phyloP scores from a whole-genome alignment of 1,140 invertebrate species.

The Drosophila ironensis region DNA sequence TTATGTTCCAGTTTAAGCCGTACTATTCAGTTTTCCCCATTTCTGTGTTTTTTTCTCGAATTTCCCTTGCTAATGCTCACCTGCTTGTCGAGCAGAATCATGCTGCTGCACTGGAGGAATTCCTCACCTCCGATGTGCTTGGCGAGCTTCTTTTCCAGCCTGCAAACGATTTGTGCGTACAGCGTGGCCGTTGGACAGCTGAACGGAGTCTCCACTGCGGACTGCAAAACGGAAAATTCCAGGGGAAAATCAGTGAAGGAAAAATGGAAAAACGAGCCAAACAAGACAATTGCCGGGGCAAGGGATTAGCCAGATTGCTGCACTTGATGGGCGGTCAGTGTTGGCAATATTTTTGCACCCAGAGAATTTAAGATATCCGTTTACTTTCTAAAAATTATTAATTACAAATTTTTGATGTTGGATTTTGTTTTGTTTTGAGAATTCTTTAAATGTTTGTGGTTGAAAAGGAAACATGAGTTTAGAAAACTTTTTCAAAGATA shows the following conservation, averaged over 20 bases:
- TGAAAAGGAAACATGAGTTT: no score
- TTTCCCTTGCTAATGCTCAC: slow-evolving; percentile 25
- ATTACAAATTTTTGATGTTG: no score
- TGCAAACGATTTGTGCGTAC: slow-evolving; percentile 80
- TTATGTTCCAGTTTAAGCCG: no score
- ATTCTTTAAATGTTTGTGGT: no score
- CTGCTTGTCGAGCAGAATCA: slow-evolving; percentile 75
- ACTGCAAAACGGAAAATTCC: not conserved
- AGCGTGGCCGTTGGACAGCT: slow-evolving; percentile 74
- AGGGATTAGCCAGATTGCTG: slow-evolving; percentile 24
- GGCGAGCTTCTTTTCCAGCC: slow-evolving; percentile 77
- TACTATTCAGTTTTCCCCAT: no score
- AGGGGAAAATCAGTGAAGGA: not conserved
- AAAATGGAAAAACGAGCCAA: slow-evolving; percentile 21
- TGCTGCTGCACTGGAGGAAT: slow-evolving; percentile 78
- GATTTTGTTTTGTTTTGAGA: no score
- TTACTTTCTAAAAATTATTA: no score
- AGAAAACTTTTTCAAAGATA: no score
- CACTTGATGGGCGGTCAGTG: no score
- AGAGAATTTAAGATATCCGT: no score
- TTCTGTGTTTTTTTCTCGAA: not conserved
- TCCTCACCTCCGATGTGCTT: slow-evolving; percentile 80
- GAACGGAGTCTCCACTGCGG: slow-evolving; percentile 29
- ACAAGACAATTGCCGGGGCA: slow-evolving; percentile 9
- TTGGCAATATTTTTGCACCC: no score